A percentile compares a stretch with the other conserved stretches of the same genome.
Conservation (phyloP, 2,888 invertebrate genomes). For the Callyntrura sp. region DNA sequence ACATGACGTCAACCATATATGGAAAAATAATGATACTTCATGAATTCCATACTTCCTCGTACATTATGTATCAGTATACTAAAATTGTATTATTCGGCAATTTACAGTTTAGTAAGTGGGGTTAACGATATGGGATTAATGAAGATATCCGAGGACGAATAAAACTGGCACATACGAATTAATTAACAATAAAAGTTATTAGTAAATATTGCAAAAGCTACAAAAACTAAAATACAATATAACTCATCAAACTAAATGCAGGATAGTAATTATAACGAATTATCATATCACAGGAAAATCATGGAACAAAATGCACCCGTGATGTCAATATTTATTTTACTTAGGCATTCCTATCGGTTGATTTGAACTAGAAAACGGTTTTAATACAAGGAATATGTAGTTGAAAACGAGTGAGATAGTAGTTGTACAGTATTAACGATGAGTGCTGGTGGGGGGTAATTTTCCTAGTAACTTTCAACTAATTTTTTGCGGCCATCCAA, state of each 20-base stretch:
- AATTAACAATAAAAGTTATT: background rate
- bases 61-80: background rate
- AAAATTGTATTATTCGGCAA: background rate
- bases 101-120: background rate
- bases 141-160: background rate
- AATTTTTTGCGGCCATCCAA: slow-evolving; percentile 93
- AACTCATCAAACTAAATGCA: slow-evolving; percentile 46
- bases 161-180: slow-evolving; percentile 32
- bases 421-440: slow-evolving; percentile 26
- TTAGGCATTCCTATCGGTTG: slow-evolving; percentile 2
- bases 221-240: background rate
- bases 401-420: slow-evolving; percentile 20
- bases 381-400: slow-evolving; percentile 1
- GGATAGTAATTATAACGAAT: slow-evolving; percentile 25
- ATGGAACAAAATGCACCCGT: slow-evolving; percentile 68
- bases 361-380: slow-evolving; percentile 21
- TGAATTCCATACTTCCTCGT: background rate
- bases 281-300: slow-evolving; percentile 73
- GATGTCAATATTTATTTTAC: slow-evolving; percentile 35
- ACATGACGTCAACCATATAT: background rate
- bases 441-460: slow-evolving; percentile 2
- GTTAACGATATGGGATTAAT: background rate
- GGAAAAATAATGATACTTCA: slow-evolving; percentile 11
- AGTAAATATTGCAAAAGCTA: slow-evolving; percentile 14
- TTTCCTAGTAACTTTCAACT: slow-evolving; percentile 74